Conservation (phyloP, 2,113 vertebrate species). For the Neopipo cinnamomea region DNA sequence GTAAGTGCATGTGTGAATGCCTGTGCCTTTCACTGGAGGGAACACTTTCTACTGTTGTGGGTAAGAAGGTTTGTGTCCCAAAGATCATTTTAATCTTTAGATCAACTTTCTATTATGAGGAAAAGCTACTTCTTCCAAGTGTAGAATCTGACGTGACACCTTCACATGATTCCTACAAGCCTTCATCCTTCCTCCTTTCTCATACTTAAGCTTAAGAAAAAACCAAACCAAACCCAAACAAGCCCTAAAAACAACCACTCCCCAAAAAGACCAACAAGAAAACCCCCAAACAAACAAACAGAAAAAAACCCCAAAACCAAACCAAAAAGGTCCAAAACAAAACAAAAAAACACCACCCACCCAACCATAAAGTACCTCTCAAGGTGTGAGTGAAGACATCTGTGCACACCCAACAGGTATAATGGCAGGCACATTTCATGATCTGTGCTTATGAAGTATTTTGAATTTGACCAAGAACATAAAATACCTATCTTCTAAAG, state of each 20-base stretch:
- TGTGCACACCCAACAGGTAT: background rate
- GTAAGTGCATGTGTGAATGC: rapidly evolving
- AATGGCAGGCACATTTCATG: background rate
- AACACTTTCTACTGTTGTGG: background rate
- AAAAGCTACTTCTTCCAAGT: background rate
- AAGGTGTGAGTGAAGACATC: background rate
- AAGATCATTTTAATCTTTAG: background rate
- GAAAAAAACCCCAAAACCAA: background rate
- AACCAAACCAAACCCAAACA: background rate
- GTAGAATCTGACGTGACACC: background rate
- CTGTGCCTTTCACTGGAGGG: background rate
- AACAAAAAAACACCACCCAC: background rate
- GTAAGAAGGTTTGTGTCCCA: background rate
- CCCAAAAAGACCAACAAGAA: no score
- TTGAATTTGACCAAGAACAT: background rate
- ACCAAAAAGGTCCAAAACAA: background rate
- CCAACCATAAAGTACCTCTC: background rate
- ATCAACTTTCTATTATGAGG: background rate
- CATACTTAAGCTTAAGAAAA: background rate
- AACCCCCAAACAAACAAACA: no score
- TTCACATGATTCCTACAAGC: rapidly evolving
- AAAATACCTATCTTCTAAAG: background rate
- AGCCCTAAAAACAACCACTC: no score
- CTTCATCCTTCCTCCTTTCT: background rate
- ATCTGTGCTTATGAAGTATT: background rate